Evolutionary conservation across 1,140 invertebrate species (phyloP), one percentile per base, ranked within the genome.

Genomic region (Lasaia peninsularis): DNA sequence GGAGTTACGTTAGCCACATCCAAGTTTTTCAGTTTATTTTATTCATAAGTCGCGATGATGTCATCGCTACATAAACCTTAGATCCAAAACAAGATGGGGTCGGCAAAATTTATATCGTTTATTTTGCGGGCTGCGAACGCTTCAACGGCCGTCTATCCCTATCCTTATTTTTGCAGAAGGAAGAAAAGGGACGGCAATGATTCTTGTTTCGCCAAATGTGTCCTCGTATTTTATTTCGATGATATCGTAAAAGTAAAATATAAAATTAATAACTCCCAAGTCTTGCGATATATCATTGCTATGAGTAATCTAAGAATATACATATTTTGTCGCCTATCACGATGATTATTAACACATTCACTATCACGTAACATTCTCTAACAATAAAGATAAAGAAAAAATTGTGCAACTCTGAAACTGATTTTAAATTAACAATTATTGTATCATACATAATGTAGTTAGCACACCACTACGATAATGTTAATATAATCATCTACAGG

Each of bases 1-100:
- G 32, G 44, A 32, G 34, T 61, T 10, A 32, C 64, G 64, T 62
- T 54, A 62, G 52, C 33, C 32, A 58, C 18, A 55, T 61, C 60
- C 59, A 51, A 44, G 58, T 60, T 57, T 54, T 58, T 55, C 62
- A 78, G 71, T 81, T 79, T 66, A 74, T 73, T 78, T 69, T 81
- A 81, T 79, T 77, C 78, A 84, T 80, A 85, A 86, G 71, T 71
- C 63, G 69, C 62, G 79, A 63, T 88, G 85, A 88, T 84, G 81
- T 88, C 85, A 88, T 84, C 74, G 59, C 67, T 37, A 68, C 63
- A 63, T 67, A 63, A 74, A 72, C 60, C 68, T 51, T 37, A 52
- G 58, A 28, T 28, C 24, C 24, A 56, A 68, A 60, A 54, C 78
- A 73, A 78, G 80, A 73, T 70, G 69, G 78, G 71, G 72, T 77